Percentiles rank a stretch among this genome's conserved stretches.
Conservation (phyloP, 1,140 invertebrate genomes). For the Brachionus manjavacas region DNA sequence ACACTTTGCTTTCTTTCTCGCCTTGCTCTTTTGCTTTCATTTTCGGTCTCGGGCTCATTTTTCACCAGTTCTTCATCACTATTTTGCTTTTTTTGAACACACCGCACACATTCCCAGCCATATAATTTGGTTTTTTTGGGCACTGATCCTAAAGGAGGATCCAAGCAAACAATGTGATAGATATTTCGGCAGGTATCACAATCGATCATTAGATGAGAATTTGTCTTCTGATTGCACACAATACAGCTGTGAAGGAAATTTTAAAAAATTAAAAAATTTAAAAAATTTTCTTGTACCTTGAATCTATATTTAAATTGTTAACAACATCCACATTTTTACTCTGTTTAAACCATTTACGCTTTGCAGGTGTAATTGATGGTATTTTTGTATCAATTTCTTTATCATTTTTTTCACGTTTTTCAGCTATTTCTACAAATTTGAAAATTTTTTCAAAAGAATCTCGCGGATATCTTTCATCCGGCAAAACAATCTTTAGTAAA, state of each 20-base stretch:
- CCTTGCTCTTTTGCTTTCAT: not conserved
- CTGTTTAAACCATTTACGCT: not conserved
- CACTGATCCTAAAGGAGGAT: conserved; percentile 80
- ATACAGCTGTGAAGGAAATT: not conserved
- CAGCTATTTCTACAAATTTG: not conserved
- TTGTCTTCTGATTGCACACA: conserved; percentile 75
- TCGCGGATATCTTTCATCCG: not conserved
- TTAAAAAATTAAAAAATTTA: not conserved
- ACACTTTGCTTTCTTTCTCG: not conserved
- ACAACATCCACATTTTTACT: not conserved
- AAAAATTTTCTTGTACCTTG: not conserved
- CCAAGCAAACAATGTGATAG: conserved; percentile 87
- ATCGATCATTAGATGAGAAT: conserved; percentile 65
- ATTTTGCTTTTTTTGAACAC: conserved; percentile 6
- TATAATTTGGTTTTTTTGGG: conserved; percentile 64
- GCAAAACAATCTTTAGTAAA: not conserved
- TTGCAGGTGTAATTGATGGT: not conserved
- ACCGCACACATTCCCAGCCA: conserved; percentile 34
- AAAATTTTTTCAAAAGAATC: not conserved
- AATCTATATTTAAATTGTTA: not conserved
- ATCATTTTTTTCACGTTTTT: not conserved
- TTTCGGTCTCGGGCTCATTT: not conserved
- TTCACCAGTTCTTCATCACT: not conserved
- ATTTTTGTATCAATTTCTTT: not conserved
- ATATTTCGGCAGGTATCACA: conserved; percentile 87